Percentiles rank a stretch among this genome's conserved stretches.
Conservation (phyloP, 2,113 vertebrate species). For the Crotalus tigris region DNA sequence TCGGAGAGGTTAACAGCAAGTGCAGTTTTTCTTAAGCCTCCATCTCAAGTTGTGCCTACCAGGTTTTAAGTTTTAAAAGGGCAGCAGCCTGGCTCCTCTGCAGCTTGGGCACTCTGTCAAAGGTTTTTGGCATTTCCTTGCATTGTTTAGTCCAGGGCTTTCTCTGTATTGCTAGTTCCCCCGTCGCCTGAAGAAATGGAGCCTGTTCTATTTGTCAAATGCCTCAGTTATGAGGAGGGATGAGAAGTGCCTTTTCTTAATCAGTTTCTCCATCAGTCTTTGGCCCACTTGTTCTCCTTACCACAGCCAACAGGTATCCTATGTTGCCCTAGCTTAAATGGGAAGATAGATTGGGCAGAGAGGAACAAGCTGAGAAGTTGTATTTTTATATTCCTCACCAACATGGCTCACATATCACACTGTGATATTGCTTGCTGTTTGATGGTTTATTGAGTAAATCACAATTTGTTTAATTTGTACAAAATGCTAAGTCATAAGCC, state of each 20-base stretch:
- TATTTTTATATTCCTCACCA: not conserved
- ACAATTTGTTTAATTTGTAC: not conserved
- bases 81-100: not conserved
- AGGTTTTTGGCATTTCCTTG: not conserved
- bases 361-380: not conserved
- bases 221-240: not conserved
- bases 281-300: not conserved
- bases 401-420: not conserved
- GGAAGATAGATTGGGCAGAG: not conserved
- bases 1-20: not conserved
- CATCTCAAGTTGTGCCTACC: not conserved
- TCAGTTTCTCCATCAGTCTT: not conserved
- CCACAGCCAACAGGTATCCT: not conserved
- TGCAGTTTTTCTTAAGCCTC: not conserved
- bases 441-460: not conserved
- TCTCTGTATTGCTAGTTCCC: not conserved
- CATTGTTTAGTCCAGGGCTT: not conserved
- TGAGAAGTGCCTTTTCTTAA: not conserved
- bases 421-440: not conserved
- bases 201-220: not conserved
- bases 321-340: not conserved
- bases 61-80: not conserved
- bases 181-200: not conserved
- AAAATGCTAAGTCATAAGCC: not conserved
- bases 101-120: not conserved